phyloP scores from a whole-genome alignment of 1,140 invertebrate genomes.

The Drosophila arawakana region DNA sequence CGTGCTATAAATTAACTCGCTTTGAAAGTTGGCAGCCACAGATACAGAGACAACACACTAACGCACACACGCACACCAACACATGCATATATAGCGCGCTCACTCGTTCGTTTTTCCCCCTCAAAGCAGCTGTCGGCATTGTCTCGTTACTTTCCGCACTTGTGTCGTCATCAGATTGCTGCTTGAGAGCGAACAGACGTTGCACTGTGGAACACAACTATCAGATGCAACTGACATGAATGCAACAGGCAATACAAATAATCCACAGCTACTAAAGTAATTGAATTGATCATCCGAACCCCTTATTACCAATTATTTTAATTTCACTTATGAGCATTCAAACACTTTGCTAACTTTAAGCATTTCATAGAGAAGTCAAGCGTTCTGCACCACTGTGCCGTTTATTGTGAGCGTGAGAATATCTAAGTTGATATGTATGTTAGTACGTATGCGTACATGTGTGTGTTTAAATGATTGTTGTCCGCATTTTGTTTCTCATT shows the following conservation, averaged over 20 bases:
- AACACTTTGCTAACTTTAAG: not conserved
- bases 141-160: conserved; percentile 80
- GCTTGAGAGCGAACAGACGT: conserved; percentile 40
- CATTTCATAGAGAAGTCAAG: not conserved
- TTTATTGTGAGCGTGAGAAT: conserved; percentile 43
- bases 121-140: conserved; percentile 61
- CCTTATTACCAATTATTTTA: too few species aligned
- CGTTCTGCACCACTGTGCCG: conserved; percentile 45
- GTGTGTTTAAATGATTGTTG: conserved; percentile 55
- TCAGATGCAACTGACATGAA: not conserved
- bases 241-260: conserved; percentile 34
- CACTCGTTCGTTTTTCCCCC: conserved; percentile 60
- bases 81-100: conserved; percentile 9
- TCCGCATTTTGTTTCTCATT: conserved; percentile 61
- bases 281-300: not conserved
- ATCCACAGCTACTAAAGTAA: conserved; percentile 3
- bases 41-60: conserved; percentile 29
- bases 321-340: not conserved
- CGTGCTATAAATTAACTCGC: conserved; percentile 77
- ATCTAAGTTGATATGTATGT: conserved; percentile 29
- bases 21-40: conserved; percentile 75
- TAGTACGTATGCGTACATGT: conserved; percentile 28
- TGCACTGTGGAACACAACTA: conserved; percentile 56
- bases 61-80: conserved; percentile 5
- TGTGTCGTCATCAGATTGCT: conserved; percentile 80